Base-by-base conservation (phyloP, 2,888 invertebrate genomes). In the Netelia melanura region DNA sequence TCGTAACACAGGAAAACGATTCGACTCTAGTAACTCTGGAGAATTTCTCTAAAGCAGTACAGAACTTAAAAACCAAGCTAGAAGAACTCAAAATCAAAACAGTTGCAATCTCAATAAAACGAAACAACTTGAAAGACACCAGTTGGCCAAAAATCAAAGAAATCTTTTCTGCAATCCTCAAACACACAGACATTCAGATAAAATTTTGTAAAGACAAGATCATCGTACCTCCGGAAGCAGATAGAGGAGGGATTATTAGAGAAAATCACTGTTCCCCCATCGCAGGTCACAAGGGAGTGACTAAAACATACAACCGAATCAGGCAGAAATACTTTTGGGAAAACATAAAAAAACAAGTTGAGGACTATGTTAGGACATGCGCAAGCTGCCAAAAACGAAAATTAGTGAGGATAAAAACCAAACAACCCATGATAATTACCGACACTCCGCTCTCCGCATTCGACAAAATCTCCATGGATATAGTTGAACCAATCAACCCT, bases 271-370 rank as follows among this genome's bases (percentile, higher is more conserved):
- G 64, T 6, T 30, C 48, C 6, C 65, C 71, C 5, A 10, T 83
- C 17, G 80, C 70, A 25, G 85, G 81, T n/a, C 85, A 86, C 48
- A 64, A 67, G 30, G 86, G 86, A 10, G 65, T 78, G 14, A 58
- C 48, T 8, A 62, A 70, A 61, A 90, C 89, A 0, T 67, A 76
- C 14, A 38, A 70, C 1, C 25, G 80, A 14, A 85, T 90, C n/a
- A 76, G 83, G 23, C 38, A 72, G 14, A 30, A 74, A 2, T 89
- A 86, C 64, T 75, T 87, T 43, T 91, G 90, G 89, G 80, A 82
- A 1, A 75, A 71, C 0, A 75, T 82, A 79, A 67, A 65, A 65
- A 38, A 17, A 2, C 70, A 85, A 11, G 78, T 82, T 0, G 52
- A 74, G 43, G 38, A 79, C 21, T 75, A 68, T 14, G 70, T 82